phyloP scores from a whole-genome alignment of 2,113 vertebrate genomes.

The Alethe castanea region DNA sequence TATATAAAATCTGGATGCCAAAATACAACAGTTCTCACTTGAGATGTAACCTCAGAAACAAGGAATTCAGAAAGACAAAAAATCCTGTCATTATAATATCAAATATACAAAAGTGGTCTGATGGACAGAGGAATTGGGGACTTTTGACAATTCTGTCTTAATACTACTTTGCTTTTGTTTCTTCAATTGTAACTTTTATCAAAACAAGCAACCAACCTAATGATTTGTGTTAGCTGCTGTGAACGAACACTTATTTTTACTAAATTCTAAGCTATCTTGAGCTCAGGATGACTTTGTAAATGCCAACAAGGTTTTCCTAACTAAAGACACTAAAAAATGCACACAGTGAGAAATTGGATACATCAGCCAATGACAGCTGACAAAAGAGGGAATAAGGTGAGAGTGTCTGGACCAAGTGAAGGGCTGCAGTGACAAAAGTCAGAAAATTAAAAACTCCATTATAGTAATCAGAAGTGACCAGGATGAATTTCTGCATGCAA shows the following conservation, averaged over 20 bases:
- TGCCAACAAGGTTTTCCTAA: not conserved
- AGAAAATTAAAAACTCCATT: not conserved
- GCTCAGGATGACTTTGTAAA: not conserved
- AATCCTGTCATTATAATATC: not conserved
- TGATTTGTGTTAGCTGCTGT: not conserved
- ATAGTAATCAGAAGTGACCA: not conserved
- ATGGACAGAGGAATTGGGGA: rapidly evolving
- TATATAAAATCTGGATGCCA: not conserved
- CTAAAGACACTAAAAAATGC: not conserved
- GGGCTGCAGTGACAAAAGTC: not conserved
- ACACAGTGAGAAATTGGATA: not conserved
- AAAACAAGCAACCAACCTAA: not conserved
- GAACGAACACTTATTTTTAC: not conserved
- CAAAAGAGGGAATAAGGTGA: not conserved
- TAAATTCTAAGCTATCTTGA: not conserved
- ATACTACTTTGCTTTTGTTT: not conserved
- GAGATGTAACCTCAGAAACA: not conserved
- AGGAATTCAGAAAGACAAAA: not conserved
- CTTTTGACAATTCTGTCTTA: not conserved
- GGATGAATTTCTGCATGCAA: not conserved
- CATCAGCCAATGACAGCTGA: not conserved
- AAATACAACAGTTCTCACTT: not conserved
- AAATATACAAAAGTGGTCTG: not conserved
- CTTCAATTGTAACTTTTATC: not conserved
- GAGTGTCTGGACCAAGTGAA: not conserved